These are phyloP conservation scores for Galerucella calmariensis DNA, from an alignment of 2,888 invertebrate species.

Conservation along the genomic window DNA sequence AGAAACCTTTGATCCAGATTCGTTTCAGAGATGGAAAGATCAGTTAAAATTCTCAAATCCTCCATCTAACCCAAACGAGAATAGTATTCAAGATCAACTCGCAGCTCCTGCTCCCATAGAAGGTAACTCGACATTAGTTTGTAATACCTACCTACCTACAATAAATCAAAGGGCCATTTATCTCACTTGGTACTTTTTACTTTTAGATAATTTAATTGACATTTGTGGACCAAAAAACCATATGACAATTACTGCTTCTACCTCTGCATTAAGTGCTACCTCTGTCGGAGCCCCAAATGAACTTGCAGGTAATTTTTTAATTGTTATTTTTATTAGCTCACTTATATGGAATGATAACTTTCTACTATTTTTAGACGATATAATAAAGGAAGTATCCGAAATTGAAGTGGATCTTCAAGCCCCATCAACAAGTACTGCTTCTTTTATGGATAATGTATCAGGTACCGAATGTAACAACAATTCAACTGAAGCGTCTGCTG, in stretches of 20 bases:
- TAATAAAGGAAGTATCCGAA: no score
- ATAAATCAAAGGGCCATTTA: slow-evolving; percentile 2
- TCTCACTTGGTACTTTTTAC: slow-evolving; percentile 1
- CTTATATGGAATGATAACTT: no score
- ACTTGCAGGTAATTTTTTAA: slow-evolving; percentile 7
- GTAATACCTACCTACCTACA: slow-evolving; percentile 2
- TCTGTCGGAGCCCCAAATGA: slow-evolving; percentile 11
- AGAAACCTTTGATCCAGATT: slow-evolving; percentile 27
- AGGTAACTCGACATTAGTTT: slow-evolving; percentile 2
- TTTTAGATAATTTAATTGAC: slow-evolving; percentile 4
- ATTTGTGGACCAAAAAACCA: not conserved
- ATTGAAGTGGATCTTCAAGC: no score
- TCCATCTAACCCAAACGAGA: slow-evolving; percentile 8
- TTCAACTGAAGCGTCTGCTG: no score
- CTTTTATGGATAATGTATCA: no score
- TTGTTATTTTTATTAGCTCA: slow-evolving; percentile 2
- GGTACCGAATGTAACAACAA: no score
- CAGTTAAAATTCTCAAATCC: slow-evolving; percentile 11
- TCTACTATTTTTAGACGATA: no score
- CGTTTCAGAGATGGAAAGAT: slow-evolving; percentile 24
- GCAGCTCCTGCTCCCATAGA: not conserved
- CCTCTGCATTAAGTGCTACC: slow-evolving; percentile 9
- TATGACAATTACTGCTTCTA: not conserved
- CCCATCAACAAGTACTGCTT: no score
- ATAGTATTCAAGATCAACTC: slow-evolving; percentile 2